Conservation (phyloP, 1,140 invertebrate species). For the Habropoda laboriosa region DNA sequence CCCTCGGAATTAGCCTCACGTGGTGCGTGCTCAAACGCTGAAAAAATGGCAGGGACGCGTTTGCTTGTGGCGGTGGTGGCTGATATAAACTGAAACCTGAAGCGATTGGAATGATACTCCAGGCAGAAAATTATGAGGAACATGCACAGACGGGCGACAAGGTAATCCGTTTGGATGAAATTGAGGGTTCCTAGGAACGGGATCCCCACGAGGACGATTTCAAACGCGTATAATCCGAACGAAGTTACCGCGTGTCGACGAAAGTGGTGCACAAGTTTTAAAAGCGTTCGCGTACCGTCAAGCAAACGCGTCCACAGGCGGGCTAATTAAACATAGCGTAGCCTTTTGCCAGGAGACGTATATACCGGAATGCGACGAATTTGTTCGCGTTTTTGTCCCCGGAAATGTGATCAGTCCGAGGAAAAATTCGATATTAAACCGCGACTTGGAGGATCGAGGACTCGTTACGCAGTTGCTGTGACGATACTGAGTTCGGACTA, state of each 20-base stretch:
- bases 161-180: conserved; percentile 38
- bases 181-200: background rate
- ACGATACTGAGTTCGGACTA: no score
- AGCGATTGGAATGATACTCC: background rate
- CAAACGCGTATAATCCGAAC: conserved; percentile 59
- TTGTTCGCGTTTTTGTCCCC: conserved; percentile 8
- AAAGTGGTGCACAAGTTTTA: conserved; percentile 57
- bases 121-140: conserved; percentile 32
- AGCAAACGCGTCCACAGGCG: conserved; percentile 46
- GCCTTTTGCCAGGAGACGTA: conserved; percentile 38
- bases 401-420: conserved; percentile 5
- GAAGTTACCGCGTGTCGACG: conserved; percentile 43
- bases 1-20: background rate
- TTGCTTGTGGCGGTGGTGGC: background rate
- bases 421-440: conserved; percentile 42
- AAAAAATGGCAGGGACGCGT: conserved; percentile 10
- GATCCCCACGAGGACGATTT: conserved; percentile 35
- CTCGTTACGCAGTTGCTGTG: no score
- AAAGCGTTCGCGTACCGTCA: conserved; percentile 31
- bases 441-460: background rate
- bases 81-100: background rate
- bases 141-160: background rate
- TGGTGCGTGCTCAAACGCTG: background rate
- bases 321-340: conserved; percentile 47
- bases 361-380: conserved; percentile 23